Percentiles rank a stretch among this genome's conserved stretches.
Evolutionary conservation across 1,140 invertebrate species (phyloP).

Genomic region (Drosophila parvula): DNA sequence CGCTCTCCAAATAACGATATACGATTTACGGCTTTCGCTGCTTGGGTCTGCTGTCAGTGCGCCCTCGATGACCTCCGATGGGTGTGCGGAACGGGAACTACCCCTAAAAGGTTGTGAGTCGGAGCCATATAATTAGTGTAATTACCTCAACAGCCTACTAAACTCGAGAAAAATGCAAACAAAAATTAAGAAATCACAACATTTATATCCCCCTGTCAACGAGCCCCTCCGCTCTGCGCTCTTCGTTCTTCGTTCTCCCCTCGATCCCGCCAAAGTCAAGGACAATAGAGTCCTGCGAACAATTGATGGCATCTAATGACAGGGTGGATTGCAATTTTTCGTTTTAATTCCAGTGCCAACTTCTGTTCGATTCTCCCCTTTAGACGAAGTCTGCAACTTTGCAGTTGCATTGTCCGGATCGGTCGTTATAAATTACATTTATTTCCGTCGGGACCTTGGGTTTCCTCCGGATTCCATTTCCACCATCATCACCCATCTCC

Average conservation of each 20-base stretch:
- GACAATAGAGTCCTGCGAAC: slow-evolving; percentile 51
- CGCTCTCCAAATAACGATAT: background rate
- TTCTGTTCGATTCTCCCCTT: slow-evolving; percentile 46
- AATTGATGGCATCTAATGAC: slow-evolving; percentile 77
- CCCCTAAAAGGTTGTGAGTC: slow-evolving; percentile 51
- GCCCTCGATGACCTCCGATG: slow-evolving; percentile 53
- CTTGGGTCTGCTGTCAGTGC: slow-evolving; percentile 31
- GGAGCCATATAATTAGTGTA: slow-evolving; percentile 77
- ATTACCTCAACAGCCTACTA: slow-evolving; percentile 82
- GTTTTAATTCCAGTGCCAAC: slow-evolving; percentile 72
- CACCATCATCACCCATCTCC: background rate
- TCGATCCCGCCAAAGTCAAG: slow-evolving; percentile 1
- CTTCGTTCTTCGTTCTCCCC: background rate
- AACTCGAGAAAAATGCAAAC: slow-evolving; percentile 83
- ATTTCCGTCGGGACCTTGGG: slow-evolving; percentile 18
- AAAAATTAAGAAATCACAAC: slow-evolving; percentile 84
- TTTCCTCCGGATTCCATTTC: slow-evolving; percentile 2
- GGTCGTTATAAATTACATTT: slow-evolving; percentile 74
- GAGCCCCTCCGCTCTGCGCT: slow-evolving; percentile 26
- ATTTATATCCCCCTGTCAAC: slow-evolving; percentile 82
- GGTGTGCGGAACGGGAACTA: slow-evolving; percentile 36
- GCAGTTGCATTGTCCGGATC: slow-evolving; percentile 62
- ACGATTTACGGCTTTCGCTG: slow-evolving; percentile 3
- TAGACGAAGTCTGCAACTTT: slow-evolving; percentile 25
- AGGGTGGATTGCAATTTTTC: slow-evolving; percentile 77